Evolutionary conservation across 1,140 invertebrate species (phyloP), one percentile per base, ranked within the genome.

Genomic region (Danaus melanippus): DNA sequence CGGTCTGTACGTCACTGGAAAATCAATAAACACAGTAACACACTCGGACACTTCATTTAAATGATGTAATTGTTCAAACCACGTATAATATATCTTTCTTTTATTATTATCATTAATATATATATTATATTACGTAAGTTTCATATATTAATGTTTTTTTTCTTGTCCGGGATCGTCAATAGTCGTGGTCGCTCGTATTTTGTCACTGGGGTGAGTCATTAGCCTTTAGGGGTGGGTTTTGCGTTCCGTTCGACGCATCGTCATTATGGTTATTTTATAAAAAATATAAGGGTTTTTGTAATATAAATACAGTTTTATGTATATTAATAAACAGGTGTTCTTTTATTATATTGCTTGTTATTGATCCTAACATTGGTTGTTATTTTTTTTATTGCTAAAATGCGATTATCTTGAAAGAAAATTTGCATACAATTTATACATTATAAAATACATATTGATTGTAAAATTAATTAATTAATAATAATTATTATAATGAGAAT

Each of bases 131-230:
- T 84, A 84, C 74, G 77, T 84, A 84, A 84, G 78, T 75, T 21
- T 68, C 46, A 61, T 62, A 66, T 69, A 65, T 62, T 62, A 66
- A 74, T 81, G 72, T 81, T 83, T 80, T 79, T 53, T 70, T 74
- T 74, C 52, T 58, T 50, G 54, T 46, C 53, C 17, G 46, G 54
- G 39, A 21, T 76, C 75, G 74, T 62, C 8, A 11, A 45, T 49
- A 41, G 49, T 74, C 77, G 76, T 57, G 52, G 40, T 39, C n/a
- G 52, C 57, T 83, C 77, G 76, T 66, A 55, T 51, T 49, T 64
- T 70, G 68, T 55, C 66, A 62, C 56, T 67, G 60, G 67, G 76
- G 66, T 82, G 81, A 82, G 73, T 82, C 79, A 82, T 77, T 76
- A 67, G 46, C 68, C 69, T 64, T 56, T 53, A 54, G 70, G 69